phyloP scores from a whole-genome alignment of 1,140 invertebrate genomes.

The Aphidius gifuensis region DNA sequence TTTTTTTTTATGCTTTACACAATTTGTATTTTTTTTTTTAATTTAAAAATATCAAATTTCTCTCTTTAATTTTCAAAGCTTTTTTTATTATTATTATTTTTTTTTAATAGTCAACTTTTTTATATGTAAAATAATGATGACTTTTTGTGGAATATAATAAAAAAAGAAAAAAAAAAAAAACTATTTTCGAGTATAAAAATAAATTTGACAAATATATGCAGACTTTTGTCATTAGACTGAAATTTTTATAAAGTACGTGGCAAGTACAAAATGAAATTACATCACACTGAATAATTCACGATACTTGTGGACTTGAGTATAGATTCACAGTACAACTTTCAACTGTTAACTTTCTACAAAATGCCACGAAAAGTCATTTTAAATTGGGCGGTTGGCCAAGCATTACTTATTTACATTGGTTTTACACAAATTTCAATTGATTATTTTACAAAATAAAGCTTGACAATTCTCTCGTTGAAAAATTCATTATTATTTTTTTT shows the following conservation, averaged over 20 bases:
- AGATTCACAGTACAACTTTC: not conserved
- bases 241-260: slow-evolving; percentile 5
- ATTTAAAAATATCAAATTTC: not conserved
- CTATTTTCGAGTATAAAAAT: no score
- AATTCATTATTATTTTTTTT: not conserved
- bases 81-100: no score
- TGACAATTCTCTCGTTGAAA: not conserved
- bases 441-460: not conserved
- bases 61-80: not conserved
- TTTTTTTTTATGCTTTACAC: no score
- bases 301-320: not conserved
- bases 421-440: not conserved
- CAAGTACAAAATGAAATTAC: slow-evolving; percentile 14
- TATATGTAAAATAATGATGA: no score
- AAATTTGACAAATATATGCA: no score
- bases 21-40: no score
- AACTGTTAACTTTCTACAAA: slow-evolving; percentile 2
- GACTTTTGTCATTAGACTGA: not conserved
- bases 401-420: not conserved
- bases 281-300: slow-evolving; percentile 11
- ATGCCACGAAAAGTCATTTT: not conserved
- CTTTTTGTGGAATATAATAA: no score
- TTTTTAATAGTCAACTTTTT: no score
- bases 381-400: slow-evolving; percentile 7
- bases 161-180: no score